Evolutionary conservation across 2,888 invertebrate species (phyloP).

Genomic region (Patella pellucida): DNA sequence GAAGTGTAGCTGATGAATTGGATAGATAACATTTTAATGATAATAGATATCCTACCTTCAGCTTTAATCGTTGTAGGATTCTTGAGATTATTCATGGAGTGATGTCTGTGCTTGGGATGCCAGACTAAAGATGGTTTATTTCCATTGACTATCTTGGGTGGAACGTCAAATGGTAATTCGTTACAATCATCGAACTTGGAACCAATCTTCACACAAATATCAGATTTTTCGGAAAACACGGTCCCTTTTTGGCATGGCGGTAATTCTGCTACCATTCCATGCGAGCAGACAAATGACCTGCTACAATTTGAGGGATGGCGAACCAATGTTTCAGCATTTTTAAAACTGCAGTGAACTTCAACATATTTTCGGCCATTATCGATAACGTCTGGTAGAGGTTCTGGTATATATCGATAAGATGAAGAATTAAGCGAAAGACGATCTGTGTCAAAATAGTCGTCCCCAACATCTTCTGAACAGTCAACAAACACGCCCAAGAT

Average conservation of each 20-base stretch:
- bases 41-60: too few species aligned
- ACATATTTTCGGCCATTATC: not conserved
- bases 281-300: constrained; percentile 26
- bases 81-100: not conserved
- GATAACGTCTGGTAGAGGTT: not conserved
- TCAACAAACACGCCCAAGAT: too few species aligned
- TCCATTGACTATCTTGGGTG: not conserved
- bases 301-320: constrained; percentile 31
- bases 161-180: constrained; percentile 23
- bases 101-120: constrained; percentile 24
- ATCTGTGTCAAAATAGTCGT: too few species aligned
- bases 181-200: constrained; percentile 26
- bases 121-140: constrained; percentile 13
- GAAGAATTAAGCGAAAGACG: too few species aligned
- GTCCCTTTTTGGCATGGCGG: constrained; percentile 19
- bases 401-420: not conserved
- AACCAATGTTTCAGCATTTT: constrained; percentile 20
- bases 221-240: constrained; percentile 23
- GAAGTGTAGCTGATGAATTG: too few species aligned
- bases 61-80: too few species aligned
- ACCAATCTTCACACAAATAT: constrained; percentile 19
- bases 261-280: constrained; percentile 25
- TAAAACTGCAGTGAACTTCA: not conserved
- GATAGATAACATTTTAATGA: too few species aligned
- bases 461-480: too few species aligned